Base-by-base conservation (phyloP, 2,113 vertebrate species). In the Hemicordylus capensis region DNA sequence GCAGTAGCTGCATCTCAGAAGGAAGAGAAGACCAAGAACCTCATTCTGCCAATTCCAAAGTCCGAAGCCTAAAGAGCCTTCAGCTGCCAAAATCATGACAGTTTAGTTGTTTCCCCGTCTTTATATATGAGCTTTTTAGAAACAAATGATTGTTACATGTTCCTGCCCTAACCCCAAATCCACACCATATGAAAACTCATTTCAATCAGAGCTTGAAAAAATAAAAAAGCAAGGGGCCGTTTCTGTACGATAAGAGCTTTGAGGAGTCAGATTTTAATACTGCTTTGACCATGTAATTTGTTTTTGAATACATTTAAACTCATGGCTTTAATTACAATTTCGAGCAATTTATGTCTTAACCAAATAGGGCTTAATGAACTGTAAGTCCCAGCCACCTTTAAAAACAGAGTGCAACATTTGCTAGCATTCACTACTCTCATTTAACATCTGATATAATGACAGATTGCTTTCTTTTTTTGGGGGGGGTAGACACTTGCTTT, bases 351-450 rank as follows among this genome's bases (percentile, higher is more conserved):
- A 72, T 73, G 80, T 11, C 22, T 15, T 70, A 69, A 58, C 39
- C 39, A 77, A 85, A 78, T 59, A 34, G 75, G 28, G 37, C 66
- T 85, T 85, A 78, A 85, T 78, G 64, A 78, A 59, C 64, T 85
- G 63, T 54, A 59, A 58, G 39, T 59, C 42, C 42, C 12, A 70
- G 39, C 39, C 14, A 51, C 44, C 44, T 76, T 64, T 31, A 59
- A 82, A 82, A 61, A 5, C 46, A 44, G 17, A 46, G 37, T 64
- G 31, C n/a, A 66, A 15, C 10, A 48, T 74, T 61, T 75, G n/a
- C 58, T 64, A 64, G 22, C 14, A 39, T 75, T 64, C 6, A 9
- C 4, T 72, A 24, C 31, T 61, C 31, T 39, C 11, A 3, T 46
- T 78, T 70, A 85, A 28, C 28, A 78, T 78, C 58, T 20, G 12